phyloP scores from a whole-genome alignment of 2,113 vertebrate species.

The Osmerus mordax region DNA sequence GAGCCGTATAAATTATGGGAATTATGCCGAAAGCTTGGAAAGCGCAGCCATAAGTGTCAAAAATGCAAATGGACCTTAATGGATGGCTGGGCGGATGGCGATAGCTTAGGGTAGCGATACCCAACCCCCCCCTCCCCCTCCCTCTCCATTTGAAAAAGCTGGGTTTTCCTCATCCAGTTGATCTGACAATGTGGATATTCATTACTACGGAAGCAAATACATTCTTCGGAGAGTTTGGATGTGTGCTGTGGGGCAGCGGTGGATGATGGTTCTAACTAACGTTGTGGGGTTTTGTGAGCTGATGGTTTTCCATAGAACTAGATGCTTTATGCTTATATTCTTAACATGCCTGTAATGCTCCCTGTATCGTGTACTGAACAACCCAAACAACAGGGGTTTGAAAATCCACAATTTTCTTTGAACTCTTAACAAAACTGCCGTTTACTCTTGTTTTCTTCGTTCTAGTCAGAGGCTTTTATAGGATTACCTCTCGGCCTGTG shows the following conservation, averaged over 20 bases:
- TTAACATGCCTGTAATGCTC: too few species aligned
- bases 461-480: neutral
- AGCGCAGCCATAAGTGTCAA: slow-evolving; percentile 54
- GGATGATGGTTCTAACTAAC: neutral
- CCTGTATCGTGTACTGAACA: too few species aligned
- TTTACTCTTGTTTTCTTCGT: neutral
- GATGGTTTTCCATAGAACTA: too few species aligned
- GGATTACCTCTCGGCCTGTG: slow-evolving; percentile 22
- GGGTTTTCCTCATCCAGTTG: slow-evolving; percentile 29
- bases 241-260: slow-evolving; percentile 32
- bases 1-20: slow-evolving; percentile 60
- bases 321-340: too few species aligned
- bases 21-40: slow-evolving; percentile 47
- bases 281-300: too few species aligned
- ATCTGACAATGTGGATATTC: slow-evolving; percentile 48
- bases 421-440: neutral
- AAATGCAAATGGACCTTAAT: slow-evolving; percentile 62
- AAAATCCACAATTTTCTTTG: too few species aligned
- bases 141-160: slow-evolving; percentile 5
- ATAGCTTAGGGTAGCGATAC: slow-evolving; percentile 12
- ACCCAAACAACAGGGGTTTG: too few species aligned
- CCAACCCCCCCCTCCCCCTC: neutral
- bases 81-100: slow-evolving; percentile 33
- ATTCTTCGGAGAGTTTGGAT: slow-evolving; percentile 39
- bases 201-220: slow-evolving; percentile 38